Conservation (phyloP, 2,113 vertebrate species). For the Seriola quinqueradiata region DNA sequence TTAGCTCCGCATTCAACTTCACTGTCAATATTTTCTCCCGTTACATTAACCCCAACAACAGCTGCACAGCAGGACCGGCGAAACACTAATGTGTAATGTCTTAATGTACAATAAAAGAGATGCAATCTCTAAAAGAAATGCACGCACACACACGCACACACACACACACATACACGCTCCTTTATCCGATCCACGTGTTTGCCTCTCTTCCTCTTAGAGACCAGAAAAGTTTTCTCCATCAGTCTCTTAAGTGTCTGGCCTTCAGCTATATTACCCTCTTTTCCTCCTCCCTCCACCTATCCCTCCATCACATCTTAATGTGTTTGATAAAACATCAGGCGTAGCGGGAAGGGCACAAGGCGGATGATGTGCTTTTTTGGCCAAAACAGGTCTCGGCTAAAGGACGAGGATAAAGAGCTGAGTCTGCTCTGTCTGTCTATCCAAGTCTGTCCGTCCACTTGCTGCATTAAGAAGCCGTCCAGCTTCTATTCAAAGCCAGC, state of each 20-base stretch:
- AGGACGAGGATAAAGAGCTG: conserved; percentile 74
- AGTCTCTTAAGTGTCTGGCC: conserved; percentile 70
- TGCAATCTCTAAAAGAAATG: conserved; percentile 19
- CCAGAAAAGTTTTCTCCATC: conserved; percentile 66
- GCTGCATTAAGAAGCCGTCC: conserved; percentile 80
- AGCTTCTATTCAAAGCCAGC: conserved; percentile 89
- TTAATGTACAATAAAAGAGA: conserved; percentile 52
- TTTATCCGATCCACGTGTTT: not conserved
- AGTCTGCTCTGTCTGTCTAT: conserved; percentile 68
- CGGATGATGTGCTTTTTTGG: conserved; percentile 82
- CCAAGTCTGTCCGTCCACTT: conserved; percentile 71
- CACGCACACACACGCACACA: conserved; percentile 9
- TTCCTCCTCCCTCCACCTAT: conserved; percentile 46
- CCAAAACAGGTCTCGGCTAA: conserved; percentile 76
- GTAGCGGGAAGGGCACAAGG: conserved; percentile 79
- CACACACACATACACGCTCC: not conserved
- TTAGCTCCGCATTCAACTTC: conserved; percentile 34
- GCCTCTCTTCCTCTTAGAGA: conserved; percentile 31
- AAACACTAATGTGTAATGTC: conserved; percentile 42
- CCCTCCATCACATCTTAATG: conserved; percentile 79
- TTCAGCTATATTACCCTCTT: conserved; percentile 65
- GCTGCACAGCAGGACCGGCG: not conserved
- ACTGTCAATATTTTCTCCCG: conserved; percentile 39
- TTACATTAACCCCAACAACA: conserved; percentile 25
- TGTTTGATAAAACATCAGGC: conserved; percentile 88